Base-by-base conservation (phyloP, 2,113 vertebrate genomes). In the Ochotona princeps region DNA sequence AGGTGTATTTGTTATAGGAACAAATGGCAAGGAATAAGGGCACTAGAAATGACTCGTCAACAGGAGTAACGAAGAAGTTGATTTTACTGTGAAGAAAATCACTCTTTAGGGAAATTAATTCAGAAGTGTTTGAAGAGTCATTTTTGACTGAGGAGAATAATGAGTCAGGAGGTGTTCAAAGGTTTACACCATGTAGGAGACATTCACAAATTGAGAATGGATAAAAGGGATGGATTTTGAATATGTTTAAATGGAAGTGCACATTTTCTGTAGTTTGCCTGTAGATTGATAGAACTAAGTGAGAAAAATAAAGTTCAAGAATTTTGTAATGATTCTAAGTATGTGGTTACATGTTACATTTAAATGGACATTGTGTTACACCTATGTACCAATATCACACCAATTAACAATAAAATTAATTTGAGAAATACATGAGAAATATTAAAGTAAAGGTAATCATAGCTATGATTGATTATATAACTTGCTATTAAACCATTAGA, bases 111-210 rank as follows among this genome's bases (percentile, higher is more conserved):
- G 20, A 32, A 61, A 63, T 85, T 66, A 54, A 73, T 67, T 44
- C 54, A 5, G 63, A 89, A 79, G 82, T 85, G 4, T 61, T 93
- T 89, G 20, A 76, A 86, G 66, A 61, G 30, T 89, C 17, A 81
- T 15, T 82, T 76, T 35, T 80, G 35, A 78, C 15, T 79, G 30
- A 35, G 26, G 12, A 11, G 4, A 9, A 18, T 7, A 65, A 38
- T 20, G 5, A 83, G 20, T 75, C 9, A 79, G 47, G 49, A 73
- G 26, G 51, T 10, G 1, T 35, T 57, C 18, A 32, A 32, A 54
- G 79, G 51, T 73, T 0, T 30, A 44, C 8, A 20, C 14, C 10
- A 54, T 61, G 44, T 66, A 57, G 8, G 17, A 90, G 2, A 83
- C 6, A 65, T 49, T 18, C 84, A 47, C 5, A 83, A 30, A 87